Percentiles rank a stretch among this genome's conserved stretches.
phyloP scores from a whole-genome alignment of 1,140 invertebrate species.

The Drosophila sechellia region DNA sequence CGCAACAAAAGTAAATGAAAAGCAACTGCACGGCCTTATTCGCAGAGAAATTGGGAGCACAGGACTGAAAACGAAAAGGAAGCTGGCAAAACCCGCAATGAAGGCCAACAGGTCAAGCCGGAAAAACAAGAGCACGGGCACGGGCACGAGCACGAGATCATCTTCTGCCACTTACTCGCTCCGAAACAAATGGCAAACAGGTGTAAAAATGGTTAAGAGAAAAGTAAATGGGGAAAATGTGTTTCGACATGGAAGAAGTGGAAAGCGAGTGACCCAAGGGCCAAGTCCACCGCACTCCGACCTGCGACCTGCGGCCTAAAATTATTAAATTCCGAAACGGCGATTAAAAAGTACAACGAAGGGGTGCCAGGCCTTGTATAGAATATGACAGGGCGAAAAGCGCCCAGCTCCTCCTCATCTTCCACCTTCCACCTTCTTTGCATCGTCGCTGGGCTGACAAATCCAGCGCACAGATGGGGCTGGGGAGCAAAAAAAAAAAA shows the following conservation, averaged over 20 bases:
- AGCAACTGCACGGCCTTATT: slow-evolving; percentile 14
- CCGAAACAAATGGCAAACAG: slow-evolving; percentile 42
- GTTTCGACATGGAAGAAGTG: background rate
- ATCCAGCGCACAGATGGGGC: slow-evolving; percentile 18
- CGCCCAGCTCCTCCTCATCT: background rate
- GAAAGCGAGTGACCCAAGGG: slow-evolving; percentile 1
- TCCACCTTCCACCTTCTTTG: background rate
- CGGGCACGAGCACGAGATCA: slow-evolving; percentile 14
- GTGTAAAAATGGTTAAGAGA: slow-evolving; percentile 49
- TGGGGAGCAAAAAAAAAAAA: slow-evolving; percentile 10
- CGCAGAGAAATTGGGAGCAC: slow-evolving; percentile 40
- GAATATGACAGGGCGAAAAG: slow-evolving; percentile 12
- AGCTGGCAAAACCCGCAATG: slow-evolving; percentile 14
- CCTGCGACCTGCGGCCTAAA: slow-evolving; percentile 52
- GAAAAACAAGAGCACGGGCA: background rate
- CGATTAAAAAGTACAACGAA: slow-evolving; percentile 54
- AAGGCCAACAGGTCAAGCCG: slow-evolving; percentile 27
- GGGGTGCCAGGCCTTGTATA: background rate
- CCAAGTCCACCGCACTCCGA: background rate
- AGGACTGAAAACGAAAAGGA: slow-evolving; percentile 22
- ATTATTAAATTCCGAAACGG: slow-evolving; percentile 66
- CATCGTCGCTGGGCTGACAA: background rate
- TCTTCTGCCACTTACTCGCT: slow-evolving; percentile 35
- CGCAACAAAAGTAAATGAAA: slow-evolving; percentile 19
- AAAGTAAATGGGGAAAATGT: slow-evolving; percentile 39